Evolutionary conservation across 2,888 invertebrate species (phyloP).

Genomic region (Cheilosia urbana): DNA sequence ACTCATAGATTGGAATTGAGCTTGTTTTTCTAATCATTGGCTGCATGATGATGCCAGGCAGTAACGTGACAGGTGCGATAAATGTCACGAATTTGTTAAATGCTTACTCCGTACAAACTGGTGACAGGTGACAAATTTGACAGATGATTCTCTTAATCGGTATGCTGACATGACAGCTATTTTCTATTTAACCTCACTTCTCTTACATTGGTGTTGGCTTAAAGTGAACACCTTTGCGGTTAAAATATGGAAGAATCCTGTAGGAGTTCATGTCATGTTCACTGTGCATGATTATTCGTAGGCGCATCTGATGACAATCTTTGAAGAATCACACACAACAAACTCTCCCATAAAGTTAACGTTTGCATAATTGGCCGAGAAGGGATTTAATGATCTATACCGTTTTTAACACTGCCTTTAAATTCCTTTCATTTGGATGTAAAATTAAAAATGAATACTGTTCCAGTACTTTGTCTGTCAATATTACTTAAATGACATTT

Average conservation of each 20-base stretch:
- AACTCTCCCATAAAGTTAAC: too few species aligned
- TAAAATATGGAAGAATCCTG: conserved; percentile 1
- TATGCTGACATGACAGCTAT: conserved; percentile 26
- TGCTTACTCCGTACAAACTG: conserved; percentile 3
- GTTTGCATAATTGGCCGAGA: too few species aligned
- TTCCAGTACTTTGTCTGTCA: not conserved
- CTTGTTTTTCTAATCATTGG: conserved; percentile 7
- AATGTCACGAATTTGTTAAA: conserved; percentile 55
- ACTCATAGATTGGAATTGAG: conserved; percentile 51
- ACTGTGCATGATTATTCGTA: too few species aligned
- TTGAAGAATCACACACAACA: too few species aligned
- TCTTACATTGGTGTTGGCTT: conserved; percentile 21
- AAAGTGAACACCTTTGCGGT: conserved; percentile 9
- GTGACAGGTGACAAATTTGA: conserved; percentile 70
- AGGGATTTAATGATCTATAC: too few species aligned
- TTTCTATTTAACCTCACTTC: conserved; percentile 23
- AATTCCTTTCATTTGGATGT: not conserved
- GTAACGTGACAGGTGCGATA: conserved; percentile 15
- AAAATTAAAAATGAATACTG: not conserved
- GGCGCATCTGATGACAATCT: too few species aligned
- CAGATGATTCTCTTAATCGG: conserved; percentile 59
- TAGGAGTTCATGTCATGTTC: conserved; percentile 6
- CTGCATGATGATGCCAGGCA: not conserved
- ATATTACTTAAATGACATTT: not conserved
- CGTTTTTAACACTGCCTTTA: too few species aligned